Percentiles rank a stretch among this genome's conserved stretches.
Evolutionary conservation across 2,113 vertebrate species (phyloP).

Genomic region (Oreochromis niloticus): DNA sequence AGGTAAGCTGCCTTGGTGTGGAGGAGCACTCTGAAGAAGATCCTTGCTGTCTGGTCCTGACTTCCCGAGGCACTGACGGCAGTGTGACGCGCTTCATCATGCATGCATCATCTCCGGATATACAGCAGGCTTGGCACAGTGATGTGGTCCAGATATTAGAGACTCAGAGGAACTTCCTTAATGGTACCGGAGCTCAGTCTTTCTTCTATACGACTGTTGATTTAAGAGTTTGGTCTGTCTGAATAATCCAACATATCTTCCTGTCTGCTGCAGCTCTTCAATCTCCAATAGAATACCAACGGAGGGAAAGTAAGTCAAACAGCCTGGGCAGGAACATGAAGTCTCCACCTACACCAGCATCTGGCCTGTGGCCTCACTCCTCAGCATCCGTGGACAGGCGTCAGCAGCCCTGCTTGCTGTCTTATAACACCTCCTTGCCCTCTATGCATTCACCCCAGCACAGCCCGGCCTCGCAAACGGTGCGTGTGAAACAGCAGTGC

Average conservation of each 20-base stretch:
- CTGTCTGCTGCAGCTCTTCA: conserved; percentile 61
- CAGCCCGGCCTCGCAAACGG: background rate
- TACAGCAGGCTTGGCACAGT: conserved; percentile 75
- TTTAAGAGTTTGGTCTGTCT: background rate
- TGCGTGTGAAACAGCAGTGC: background rate
- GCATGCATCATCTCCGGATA: conserved; percentile 70
- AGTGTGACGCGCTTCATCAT: conserved; percentile 76
- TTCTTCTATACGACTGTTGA: background rate
- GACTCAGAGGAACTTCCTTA: conserved; percentile 85
- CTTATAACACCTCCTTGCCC: conserved; percentile 78
- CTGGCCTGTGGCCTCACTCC: conserved; percentile 59
- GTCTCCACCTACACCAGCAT: conserved; percentile 29
- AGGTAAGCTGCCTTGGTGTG: conserved; percentile 86
- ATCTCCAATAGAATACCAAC: conserved; percentile 85
- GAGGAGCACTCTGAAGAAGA: conserved; percentile 76
- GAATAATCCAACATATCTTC: background rate
- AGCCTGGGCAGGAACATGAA: conserved; percentile 74
- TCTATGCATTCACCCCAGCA: conserved; percentile 68
- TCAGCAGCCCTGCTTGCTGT: conserved; percentile 57
- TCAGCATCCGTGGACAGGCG: conserved; percentile 71
- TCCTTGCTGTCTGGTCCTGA: conserved; percentile 77
- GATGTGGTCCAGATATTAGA: conserved; percentile 85
- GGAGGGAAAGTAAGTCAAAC: conserved; percentile 80
- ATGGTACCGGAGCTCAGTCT: conserved; percentile 65
- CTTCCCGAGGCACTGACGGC: conserved; percentile 78